Evolutionary conservation across 2,113 vertebrate species (phyloP), one percentile per base, ranked within the genome.

Genomic region (Muscicapa adusta): DNA sequence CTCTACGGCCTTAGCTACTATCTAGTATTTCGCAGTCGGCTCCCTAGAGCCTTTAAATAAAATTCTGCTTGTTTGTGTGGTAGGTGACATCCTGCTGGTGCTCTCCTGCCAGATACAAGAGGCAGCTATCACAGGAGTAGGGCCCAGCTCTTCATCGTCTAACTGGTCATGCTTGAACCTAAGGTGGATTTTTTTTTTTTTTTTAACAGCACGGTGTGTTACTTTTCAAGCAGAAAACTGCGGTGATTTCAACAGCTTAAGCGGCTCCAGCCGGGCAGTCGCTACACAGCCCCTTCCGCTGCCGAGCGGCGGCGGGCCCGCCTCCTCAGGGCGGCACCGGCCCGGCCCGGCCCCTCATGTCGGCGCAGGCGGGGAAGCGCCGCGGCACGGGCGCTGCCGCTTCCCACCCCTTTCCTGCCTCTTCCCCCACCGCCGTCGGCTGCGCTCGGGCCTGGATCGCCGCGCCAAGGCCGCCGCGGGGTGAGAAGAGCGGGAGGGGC

Each of bases 341-440:
- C 42, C 3, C 28, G 47, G 45, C 57, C 50, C 61, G 40, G 43
- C 94, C 87, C 87, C 89, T 79, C 58, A 16, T 24, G 72, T 92
- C 95, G 92, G 97, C 97, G 97, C 96, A 97, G 97, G 97, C 94
- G 92, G 85, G 50, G 61, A 56, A 86, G 71, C 8, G 40, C 38
- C 8, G 10, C 53, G 67, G 82, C 34, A 47, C 50, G 40, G 77
- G 79, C 22, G 51, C 29, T 16, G 84, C 62, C 1, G 80, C 33
- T 85, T 90, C 62, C 86, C 75, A 29, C 16, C 63, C 26, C 18
- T 29, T 91, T 85, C 48, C 75, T 12, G 50, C 45, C 20, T 54
- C 43, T 34, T 34, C 22, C 8, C 31, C 54, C n/a, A 8, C 19
- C 26, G 42, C 60, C 45, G 19, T 12, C 31, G 42, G 74, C 57